Base-by-base conservation (phyloP, 2,888 invertebrate species). In the Nasonia oneida region DNA sequence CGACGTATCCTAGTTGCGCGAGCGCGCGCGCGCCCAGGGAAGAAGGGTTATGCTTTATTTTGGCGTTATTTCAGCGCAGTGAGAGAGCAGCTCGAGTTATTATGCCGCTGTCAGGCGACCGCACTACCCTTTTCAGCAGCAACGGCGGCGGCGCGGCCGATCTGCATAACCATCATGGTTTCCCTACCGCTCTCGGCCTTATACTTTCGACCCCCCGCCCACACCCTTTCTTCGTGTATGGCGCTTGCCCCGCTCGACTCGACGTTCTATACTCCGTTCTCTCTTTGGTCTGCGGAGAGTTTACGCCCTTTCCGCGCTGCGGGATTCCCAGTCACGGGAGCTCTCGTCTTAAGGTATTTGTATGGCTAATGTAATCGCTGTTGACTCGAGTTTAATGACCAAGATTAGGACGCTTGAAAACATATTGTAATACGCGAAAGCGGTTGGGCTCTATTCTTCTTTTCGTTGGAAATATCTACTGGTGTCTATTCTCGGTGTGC, bases 81-180 rank as follows among this genome's bases (percentile, higher is more conserved):
- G 83, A 84, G 85, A 79, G 82, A 82, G 85, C 83, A 61, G 87
- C 64, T 42, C 85, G 87, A 87, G 86, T 86, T 87, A 87, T 87
- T 87, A 85, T 74, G 84, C 89, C 85, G 88, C 89, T 90, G 91
- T 91, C 91, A 90, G 90, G 87, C 89, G 87, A 33, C 73, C 74
- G 74, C 87, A 87, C 88, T 85, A 90, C 89, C 90, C 91, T 89
- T 87, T 88, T 83, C 85, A 77, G 23, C n/a, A 23, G 61, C 61
- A 61, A 23, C 61, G n/a, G 57, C 57, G n/a, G 18, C 5, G n/a
- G 57, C 23, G 57, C 42, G 67, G 86, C 70, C 90, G 90, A 92
- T 92, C 91, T 92, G 91, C 92, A 91, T 92, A 91, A 90, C 91
- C 90, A 90, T 90, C 89, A 87, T 88, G 88, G 89, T 89, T 89